Conservation (phyloP, 2,888 invertebrate genomes). For the Chloromyia formosa region DNA sequence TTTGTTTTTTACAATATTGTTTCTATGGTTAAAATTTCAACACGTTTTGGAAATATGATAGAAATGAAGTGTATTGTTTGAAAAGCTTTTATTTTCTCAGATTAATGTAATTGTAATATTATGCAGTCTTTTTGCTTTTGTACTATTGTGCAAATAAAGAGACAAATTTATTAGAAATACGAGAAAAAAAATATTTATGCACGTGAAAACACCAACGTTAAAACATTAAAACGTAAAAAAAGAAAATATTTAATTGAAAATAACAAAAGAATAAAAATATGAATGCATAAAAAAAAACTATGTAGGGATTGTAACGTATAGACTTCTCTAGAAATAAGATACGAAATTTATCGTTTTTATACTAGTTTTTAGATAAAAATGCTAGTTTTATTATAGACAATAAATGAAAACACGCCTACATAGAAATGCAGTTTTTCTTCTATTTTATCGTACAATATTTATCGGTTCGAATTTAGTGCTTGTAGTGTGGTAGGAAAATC, state of each 20-base stretch:
- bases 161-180: neutral
- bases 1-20: too few species aligned
- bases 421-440: neutral
- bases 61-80: neutral
- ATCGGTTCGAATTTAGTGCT: neutral
- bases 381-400: conserved; percentile 1
- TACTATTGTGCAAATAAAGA: neutral
- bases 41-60: neutral
- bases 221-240: neutral
- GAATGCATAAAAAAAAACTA: neutral
- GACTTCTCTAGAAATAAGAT: conserved; percentile 27
- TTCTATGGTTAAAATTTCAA: too few species aligned
- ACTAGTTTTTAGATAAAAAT: neutral
- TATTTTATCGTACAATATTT: too few species aligned
- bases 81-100: neutral
- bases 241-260: neutral
- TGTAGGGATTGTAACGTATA: conserved; percentile 24
- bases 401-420: neutral
- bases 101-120: neutral
- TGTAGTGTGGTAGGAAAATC: too few species aligned
- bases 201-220: too few species aligned
- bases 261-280: neutral
- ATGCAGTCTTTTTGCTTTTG: too few species aligned
- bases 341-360: neutral
- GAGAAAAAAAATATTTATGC: too few species aligned